Base-by-base conservation (phyloP, 30 jellyfish, hydroid and myxozoan species). In the Aurelia coerulea region DNA sequence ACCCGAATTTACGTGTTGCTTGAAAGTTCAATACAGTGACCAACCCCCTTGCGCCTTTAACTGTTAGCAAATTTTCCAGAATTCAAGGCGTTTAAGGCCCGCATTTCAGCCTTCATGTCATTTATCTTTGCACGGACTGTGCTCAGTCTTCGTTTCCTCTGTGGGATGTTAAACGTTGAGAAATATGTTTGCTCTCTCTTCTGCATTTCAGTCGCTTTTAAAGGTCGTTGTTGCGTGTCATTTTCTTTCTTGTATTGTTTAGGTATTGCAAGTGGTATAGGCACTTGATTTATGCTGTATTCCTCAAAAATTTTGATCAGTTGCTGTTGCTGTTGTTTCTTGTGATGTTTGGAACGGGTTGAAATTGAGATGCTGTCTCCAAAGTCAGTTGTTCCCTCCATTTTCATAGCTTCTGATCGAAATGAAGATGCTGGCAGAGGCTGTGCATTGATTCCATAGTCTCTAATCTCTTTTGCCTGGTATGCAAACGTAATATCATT, bases 241-340 rank as follows among this genome's bases (percentile, higher is more conserved):
- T 46, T 7, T 6, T 46, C 56, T 8, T 5, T 37, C 81, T 5
- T 51, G 67, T 4, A 5, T 14, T 29, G 52, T 35, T 63, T 68
- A 1, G 88, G 93, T 2, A 32, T 65, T 2, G 87, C 93, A 23
- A 87, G 88, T 4, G 93, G 93, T 62, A 84, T 41, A 2, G 83
- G 93, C 70, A 73, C 62, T 49, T 84, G 93, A 81, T 49, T 60
- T 12, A 84, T 39, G 65, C 93, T 63, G 54, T 84, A 84, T 64
- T 73, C 75, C 54, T 84, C 81, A 15, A 84, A 84, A 0, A 84
- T 62, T 52, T 46, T 73, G 10, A 84, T 63, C 3, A 84, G 83
- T 67, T 84, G 88, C 32, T 73, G 81, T 37, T 68, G 83, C 12
- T 11, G n/a, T 62, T 19, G 29, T 10, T 63, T 53, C 2, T 81